These are phyloP conservation scores for Actinia equina DNA, from an alignment of 64 coral and sea anemone species.

Conservation along the genomic window DNA sequence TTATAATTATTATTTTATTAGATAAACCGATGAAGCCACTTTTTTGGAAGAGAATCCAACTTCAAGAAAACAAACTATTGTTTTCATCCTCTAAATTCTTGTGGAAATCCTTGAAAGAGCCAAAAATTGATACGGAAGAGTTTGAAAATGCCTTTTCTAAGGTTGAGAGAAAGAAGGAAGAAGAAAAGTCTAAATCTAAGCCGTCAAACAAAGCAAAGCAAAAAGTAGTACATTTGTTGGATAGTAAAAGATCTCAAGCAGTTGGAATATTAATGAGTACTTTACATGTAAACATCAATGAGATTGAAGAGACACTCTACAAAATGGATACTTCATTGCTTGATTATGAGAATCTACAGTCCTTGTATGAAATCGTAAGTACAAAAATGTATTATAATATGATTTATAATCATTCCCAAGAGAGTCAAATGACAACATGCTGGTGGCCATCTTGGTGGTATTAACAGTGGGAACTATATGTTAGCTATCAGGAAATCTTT, in stretches of 20 bases:
- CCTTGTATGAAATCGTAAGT: conserved; percentile 92
- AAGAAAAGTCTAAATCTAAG: conserved; percentile 16
- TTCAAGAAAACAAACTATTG: conserved; percentile 34
- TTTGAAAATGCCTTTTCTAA: conserved; percentile 71
- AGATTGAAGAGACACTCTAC: conserved; percentile 78
- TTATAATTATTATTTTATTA: neutral
- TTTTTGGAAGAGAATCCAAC: conserved; percentile 89
- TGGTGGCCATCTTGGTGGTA: no score
- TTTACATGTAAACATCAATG: conserved; percentile 54
- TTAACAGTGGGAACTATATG: no score
- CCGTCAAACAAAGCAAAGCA: conserved; percentile 66
- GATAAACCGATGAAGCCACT: conserved; percentile 87
- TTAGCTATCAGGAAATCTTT: no score
- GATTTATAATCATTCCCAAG: neutral
- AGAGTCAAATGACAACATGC: no score
- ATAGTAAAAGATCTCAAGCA: conserved; percentile 75
- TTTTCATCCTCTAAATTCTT: conserved; percentile 31
- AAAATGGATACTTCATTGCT: conserved; percentile 77
- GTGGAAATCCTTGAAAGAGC: conserved; percentile 73
- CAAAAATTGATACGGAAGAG: conserved; percentile 54
- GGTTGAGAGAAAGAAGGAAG: conserved; percentile 65
- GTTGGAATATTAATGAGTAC: conserved; percentile 83
- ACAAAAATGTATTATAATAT: neutral
- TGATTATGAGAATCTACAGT: conserved; percentile 70
- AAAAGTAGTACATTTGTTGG: conserved; percentile 68